These are phyloP conservation scores for Stegostoma tigrinum DNA, from an alignment of 2,113 vertebrate species.

Conservation along the genomic window DNA sequence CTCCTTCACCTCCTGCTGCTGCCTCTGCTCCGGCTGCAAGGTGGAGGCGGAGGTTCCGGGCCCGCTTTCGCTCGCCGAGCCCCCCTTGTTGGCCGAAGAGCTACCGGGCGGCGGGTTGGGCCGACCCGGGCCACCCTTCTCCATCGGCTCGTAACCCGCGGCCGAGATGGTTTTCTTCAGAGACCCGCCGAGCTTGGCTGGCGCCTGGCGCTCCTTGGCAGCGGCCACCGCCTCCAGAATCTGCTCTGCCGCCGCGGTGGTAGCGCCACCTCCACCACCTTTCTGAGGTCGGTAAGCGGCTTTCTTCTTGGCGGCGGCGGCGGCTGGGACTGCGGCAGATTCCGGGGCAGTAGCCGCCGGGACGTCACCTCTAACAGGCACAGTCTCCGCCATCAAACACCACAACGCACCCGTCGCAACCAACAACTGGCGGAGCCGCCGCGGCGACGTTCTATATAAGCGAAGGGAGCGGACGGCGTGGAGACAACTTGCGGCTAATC, in stretches of 20 bases:
- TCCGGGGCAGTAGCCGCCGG: background rate
- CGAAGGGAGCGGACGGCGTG: background rate
- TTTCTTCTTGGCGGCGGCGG: background rate
- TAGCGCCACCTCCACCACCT: background rate
- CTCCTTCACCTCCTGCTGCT: background rate
- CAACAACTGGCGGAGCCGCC: background rate
- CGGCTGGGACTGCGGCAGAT: background rate
- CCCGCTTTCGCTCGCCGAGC: background rate
- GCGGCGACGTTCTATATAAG: background rate
- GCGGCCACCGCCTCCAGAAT: conserved; percentile 12
- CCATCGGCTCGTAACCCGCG: background rate
- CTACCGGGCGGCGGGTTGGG: background rate
- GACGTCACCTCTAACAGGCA: background rate
- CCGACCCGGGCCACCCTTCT: background rate
- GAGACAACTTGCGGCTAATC: background rate
- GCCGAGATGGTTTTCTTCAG: background rate
- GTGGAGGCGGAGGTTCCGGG: background rate
- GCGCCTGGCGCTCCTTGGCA: background rate
- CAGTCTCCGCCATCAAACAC: background rate
- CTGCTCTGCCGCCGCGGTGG: background rate
- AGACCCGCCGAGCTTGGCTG: background rate
- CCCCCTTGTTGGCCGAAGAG: background rate
- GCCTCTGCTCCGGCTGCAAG: background rate
- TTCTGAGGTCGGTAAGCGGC: background rate
- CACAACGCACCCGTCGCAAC: background rate